These are phyloP conservation scores for Venusia cambrica DNA, from an alignment of 2,888 invertebrate genomes.

Conservation along the genomic window DNA sequence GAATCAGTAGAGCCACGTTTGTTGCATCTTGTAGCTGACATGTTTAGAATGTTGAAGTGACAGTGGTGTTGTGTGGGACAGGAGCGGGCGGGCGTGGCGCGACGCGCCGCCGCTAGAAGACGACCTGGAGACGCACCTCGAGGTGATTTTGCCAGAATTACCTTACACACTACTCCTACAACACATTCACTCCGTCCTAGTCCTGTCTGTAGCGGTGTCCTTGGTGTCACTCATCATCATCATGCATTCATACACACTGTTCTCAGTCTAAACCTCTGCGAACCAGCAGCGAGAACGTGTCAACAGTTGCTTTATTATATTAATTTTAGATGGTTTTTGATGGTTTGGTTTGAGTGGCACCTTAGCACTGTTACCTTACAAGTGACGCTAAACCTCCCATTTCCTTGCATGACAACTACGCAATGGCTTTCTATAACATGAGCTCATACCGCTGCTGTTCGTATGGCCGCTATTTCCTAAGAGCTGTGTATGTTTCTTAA, in stretches of 20 bases:
- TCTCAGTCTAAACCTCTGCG: conserved; percentile 11
- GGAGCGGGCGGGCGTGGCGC: conserved; percentile 75
- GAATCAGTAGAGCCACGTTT: conserved; percentile 20
- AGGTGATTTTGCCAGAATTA: conserved; percentile 81
- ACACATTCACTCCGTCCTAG: conserved; percentile 68
- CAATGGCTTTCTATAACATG: conserved; percentile 70
- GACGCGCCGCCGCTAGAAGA: conserved; percentile 69
- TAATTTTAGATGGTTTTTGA: conserved; percentile 29
- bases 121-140: conserved; percentile 70
- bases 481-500: conserved; percentile 32
- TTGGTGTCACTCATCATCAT: conserved; percentile 67
- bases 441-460: conserved; percentile 49
- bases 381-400: conserved; percentile 38
- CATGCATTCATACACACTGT: conserved; percentile 23
- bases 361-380: conserved; percentile 49
- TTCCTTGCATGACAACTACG: conserved; percentile 61
- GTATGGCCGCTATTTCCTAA: conserved; percentile 77
- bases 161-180: conserved; percentile 66
- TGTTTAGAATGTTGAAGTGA: conserved; percentile 44
- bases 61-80: conserved; percentile 68
- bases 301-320: conserved; percentile 37
- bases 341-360: conserved; percentile 60
- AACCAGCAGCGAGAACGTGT: conserved; percentile 12
- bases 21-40: conserved; percentile 34
- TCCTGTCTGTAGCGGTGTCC: conserved; percentile 58